Evolutionary conservation across 2,888 invertebrate species (phyloP).

Genomic region (Agonopterix alstromeriana): DNA sequence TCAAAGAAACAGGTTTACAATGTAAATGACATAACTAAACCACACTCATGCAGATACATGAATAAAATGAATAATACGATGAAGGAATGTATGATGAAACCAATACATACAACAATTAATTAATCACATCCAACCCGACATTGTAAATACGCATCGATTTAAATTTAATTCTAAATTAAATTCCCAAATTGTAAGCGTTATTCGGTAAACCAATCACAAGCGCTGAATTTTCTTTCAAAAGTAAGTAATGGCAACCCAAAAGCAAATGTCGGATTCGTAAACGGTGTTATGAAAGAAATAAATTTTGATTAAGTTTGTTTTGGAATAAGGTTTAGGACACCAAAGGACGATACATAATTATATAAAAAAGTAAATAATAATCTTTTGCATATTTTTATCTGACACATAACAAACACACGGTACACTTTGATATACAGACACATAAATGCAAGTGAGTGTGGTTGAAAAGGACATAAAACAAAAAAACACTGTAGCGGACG

Average conservation of each 20-base stretch:
- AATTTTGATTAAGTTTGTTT: conserved; percentile 17
- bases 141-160: conserved; percentile 33
- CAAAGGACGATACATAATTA: conserved; percentile 17
- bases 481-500: conserved; percentile 58
- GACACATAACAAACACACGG: conserved; percentile 1
- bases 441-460: conserved; percentile 75
- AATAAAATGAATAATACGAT: conserved; percentile 24
- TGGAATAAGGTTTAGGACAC: conserved; percentile 24
- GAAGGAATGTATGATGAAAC: conserved; percentile 22
- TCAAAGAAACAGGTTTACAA: conserved; percentile 12
- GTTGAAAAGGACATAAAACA: conserved; percentile 37
- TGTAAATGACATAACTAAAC: conserved; percentile 42
- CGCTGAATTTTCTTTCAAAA: conserved; percentile 33
- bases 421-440: conserved; percentile 18
- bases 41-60: conserved; percentile 74
- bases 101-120: conserved; percentile 34
- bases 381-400: too few relatives aligned
- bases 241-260: conserved; percentile 66
- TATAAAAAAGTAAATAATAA: too few relatives aligned
- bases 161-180: conserved; percentile 10
- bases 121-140: conserved; percentile 63
- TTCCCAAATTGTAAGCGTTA: conserved; percentile 51
- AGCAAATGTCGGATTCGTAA: conserved; percentile 68
- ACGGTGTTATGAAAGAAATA: conserved; percentile 10
- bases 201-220: conserved; percentile 74